Conservation (phyloP, 2,113 vertebrate genomes). For the Anarrhichthys ocellatus region DNA sequence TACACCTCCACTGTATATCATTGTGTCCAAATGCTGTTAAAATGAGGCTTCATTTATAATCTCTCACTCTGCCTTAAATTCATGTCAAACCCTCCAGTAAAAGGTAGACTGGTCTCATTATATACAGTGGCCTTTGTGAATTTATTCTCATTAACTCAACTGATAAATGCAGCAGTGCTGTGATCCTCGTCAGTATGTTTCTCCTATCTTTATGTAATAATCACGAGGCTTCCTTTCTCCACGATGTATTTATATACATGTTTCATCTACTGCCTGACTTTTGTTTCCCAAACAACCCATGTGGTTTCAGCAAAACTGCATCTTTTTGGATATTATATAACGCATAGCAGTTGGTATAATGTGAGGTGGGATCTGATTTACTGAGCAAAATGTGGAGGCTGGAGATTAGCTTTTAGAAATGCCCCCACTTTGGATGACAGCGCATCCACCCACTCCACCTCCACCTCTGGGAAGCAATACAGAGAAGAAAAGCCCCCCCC, state of each 20-base stretch:
- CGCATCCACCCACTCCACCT: slow-evolving; percentile 73
- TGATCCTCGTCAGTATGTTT: slow-evolving; percentile 13
- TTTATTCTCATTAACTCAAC: slow-evolving; percentile 31
- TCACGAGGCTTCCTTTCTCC: neutral
- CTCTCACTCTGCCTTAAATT: neutral
- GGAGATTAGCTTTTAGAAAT: slow-evolving; percentile 67
- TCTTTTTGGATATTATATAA: slow-evolving; percentile 50
- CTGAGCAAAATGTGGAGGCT: slow-evolving; percentile 37
- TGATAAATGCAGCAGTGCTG: slow-evolving; percentile 14
- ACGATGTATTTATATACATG: slow-evolving; percentile 3
- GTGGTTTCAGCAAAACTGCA: slow-evolving; percentile 38
- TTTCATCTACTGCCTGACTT: slow-evolving; percentile 25
- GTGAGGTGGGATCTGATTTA: slow-evolving; percentile 36
- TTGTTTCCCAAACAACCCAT: neutral
- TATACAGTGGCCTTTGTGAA: neutral
- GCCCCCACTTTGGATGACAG: slow-evolving; percentile 59
- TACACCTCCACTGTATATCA: neutral
- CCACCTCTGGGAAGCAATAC: slow-evolving; percentile 62
- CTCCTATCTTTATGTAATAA: neutral
- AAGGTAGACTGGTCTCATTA: neutral
- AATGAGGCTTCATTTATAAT: neutral
- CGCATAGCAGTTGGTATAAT: neutral
- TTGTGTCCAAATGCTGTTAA: neutral
- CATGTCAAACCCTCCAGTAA: neutral
- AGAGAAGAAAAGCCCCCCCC: slow-evolving; percentile 35